Evolutionary conservation across 2,113 vertebrate species (phyloP).

Genomic region (Aramus guarauna): DNA sequence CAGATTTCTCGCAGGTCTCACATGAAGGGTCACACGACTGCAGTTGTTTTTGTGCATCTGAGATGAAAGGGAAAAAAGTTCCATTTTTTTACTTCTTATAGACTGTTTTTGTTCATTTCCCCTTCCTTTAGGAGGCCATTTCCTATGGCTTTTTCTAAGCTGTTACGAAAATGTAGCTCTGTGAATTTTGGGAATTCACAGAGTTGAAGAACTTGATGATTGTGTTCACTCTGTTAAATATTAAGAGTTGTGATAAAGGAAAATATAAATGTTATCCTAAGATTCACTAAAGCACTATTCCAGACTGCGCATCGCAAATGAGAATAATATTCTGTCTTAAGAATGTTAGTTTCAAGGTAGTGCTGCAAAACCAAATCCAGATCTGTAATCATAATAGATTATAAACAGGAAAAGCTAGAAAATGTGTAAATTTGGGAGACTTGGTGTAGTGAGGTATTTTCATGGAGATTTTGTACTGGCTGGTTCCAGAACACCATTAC

Average conservation of each 20-base stretch:
- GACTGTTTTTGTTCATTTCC: not conserved
- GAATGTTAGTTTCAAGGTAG: not conserved
- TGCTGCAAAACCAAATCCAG: not conserved
- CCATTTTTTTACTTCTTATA: not conserved
- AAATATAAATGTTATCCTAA: not conserved
- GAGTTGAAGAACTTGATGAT: not conserved
- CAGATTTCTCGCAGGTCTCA: conserved; percentile 72
- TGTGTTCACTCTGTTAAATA: not conserved
- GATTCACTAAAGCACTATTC: not conserved
- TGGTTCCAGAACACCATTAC: not conserved
- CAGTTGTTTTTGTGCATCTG: conserved; percentile 38
- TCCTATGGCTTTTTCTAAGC: not conserved
- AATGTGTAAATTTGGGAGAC: not conserved
- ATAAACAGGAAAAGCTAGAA: not conserved
- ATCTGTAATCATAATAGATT: not conserved
- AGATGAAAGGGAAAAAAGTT: not conserved
- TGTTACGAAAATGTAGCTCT: not conserved
- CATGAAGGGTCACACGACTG: conserved; percentile 77
- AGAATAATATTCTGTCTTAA: not conserved
- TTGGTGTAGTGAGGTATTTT: not conserved
- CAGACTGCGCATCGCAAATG: not conserved
- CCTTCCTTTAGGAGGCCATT: not conserved
- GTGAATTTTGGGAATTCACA: not conserved
- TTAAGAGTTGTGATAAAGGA: not conserved
- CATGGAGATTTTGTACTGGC: not conserved